These are phyloP conservation scores for Dysdera silvatica DNA, from an alignment of 1,140 invertebrate species.

Conservation along the genomic window DNA sequence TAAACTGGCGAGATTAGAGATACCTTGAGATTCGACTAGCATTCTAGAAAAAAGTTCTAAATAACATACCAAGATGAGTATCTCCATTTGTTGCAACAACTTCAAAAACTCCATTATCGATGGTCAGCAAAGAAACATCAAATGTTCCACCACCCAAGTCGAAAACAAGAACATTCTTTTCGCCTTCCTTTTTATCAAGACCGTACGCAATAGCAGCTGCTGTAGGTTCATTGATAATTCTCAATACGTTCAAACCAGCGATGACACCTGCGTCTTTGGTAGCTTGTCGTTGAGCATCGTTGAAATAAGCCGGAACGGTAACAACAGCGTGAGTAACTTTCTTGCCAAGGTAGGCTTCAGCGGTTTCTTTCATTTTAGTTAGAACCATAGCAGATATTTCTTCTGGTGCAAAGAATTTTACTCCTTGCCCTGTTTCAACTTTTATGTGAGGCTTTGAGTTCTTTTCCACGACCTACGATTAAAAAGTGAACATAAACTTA, in stretches of 20 bases:
- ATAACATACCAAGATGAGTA: constrained; percentile 67
- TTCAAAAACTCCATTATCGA: constrained; percentile 92
- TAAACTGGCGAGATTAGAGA: not conserved
- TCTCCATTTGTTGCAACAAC: constrained; percentile 95
- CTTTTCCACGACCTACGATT: constrained; percentile 73
- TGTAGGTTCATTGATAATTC: constrained; percentile 99
- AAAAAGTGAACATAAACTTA: not conserved
- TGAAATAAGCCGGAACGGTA: constrained; percentile 97
- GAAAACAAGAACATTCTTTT: constrained; percentile 98
- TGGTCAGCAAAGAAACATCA: constrained; percentile 96
- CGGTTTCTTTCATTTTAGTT: constrained; percentile 96
- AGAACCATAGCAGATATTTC: constrained; percentile 98
- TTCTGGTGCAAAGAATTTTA: constrained; percentile 88
- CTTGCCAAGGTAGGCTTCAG: constrained; percentile 93
- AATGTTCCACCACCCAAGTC: constrained; percentile 99
- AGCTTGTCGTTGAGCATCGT: constrained; percentile 94
- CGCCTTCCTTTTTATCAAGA: constrained; percentile 97
- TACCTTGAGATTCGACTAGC: too few relatives aligned
- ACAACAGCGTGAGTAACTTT: constrained; percentile 94
- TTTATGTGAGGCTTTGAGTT: constrained; percentile 74
- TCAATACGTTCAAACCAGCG: constrained; percentile 91
- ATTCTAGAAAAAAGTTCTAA: too few relatives aligned
- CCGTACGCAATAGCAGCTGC: constrained; percentile 99
- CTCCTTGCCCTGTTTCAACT: constrained; percentile 55
- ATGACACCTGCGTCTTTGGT: constrained; percentile 73